Evolutionary conservation across 2,113 vertebrate genomes (phyloP), one percentile per base, ranked within the genome.

Genomic region (Atrichornis clamosus): DNA sequence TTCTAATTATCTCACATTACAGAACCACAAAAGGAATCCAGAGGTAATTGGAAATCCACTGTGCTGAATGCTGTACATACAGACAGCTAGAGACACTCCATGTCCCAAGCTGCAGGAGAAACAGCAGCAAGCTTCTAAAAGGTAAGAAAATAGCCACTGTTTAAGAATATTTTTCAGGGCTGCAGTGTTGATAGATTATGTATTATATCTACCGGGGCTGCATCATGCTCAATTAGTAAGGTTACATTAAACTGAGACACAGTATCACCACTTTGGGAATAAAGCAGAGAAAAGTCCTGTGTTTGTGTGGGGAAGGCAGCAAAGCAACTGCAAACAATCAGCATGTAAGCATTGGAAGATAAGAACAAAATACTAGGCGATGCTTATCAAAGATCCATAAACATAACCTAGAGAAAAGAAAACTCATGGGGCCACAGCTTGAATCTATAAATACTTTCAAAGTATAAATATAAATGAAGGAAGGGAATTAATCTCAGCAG

Each of bases 391-490:
- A 80, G n/a, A 15, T 65, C 62, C 87, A 42, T 80, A 89, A 95
- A 91, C 65, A 73, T 16, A 85, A 84, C 53, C 81, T 37, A 73
- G 62, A 87, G 56, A 67, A 89, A 89, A 91, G 73, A 89, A 89
- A 95, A 74, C 70, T 90, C 63, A 2, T 28, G 55, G 26, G 59
- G 33, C 59, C 23, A 47, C 32, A 93, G 70, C 70, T 85, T 72
- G 78, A 59, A 50, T 59, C 53, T 93, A 89, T 95, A 91, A 93
- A 89, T 87, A 96, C 15, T 46, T 77, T 67, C 35, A 87, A 94
- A 93, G 79, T 89, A 79, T 39, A 95, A 79, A 87, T 93, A 79
- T 58, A 94, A 83, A 90, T 86, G 70, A 93, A 91, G 77, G n/a
- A 84, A 81, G 59, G 82, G 84, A 94, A 86, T 90, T 93, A 3